Percentiles rank a stretch among this genome's conserved stretches.
Evolutionary conservation across 2,888 invertebrate genomes (phyloP).

Genomic region (Galerucella calmariensis): DNA sequence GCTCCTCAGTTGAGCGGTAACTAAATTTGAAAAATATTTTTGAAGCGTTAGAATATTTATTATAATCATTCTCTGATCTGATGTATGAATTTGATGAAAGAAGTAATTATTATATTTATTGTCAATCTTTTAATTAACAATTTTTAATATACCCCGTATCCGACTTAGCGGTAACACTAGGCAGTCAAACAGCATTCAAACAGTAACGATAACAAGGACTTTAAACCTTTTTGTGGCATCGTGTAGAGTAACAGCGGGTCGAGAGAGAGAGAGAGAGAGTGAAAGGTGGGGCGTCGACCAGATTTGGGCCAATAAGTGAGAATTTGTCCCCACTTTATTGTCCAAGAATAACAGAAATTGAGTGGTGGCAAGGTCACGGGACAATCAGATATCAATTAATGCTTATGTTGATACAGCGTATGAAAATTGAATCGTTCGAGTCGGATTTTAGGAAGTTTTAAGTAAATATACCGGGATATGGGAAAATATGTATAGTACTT

Average conservation of each 20-base stretch:
- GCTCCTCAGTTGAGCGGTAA: no score
- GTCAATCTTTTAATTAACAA: no score
- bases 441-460: not conserved
- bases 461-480: not conserved
- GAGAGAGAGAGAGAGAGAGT: slow-evolving; percentile 27
- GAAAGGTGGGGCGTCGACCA: slow-evolving; percentile 48
- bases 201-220: slow-evolving; percentile 46
- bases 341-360: slow-evolving; percentile 42
- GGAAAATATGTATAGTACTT: no score
- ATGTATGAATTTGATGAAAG: no score
- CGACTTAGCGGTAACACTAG: slow-evolving; percentile 2
- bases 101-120: no score
- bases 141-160: not conserved
- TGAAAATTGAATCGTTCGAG: slow-evolving; percentile 25
- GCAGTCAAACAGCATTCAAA: slow-evolving; percentile 25
- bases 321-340: slow-evolving; percentile 50
- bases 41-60: no score
- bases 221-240: slow-evolving; percentile 50
- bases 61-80: no score
- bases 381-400: slow-evolving; percentile 46
- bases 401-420: slow-evolving; percentile 2
- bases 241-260: slow-evolving; percentile 36
- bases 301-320: slow-evolving; percentile 55
- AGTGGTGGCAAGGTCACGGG: slow-evolving; percentile 42
- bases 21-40: no score